Percentiles rank a stretch among this genome's conserved stretches.
These are phyloP conservation scores for Temnothorax longispinosus DNA, from an alignment of 1,140 invertebrate genomes.

Conservation along the genomic window DNA sequence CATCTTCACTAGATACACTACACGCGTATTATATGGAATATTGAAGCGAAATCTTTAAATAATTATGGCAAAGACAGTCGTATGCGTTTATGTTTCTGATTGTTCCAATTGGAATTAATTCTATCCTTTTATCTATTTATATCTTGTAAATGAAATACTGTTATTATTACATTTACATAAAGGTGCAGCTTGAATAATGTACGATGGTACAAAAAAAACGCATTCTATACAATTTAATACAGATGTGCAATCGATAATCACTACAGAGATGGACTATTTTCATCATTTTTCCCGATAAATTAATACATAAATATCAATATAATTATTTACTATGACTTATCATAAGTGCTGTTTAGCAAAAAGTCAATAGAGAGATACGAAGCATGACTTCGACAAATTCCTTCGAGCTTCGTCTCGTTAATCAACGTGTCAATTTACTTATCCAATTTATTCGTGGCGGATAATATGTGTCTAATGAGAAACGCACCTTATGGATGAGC, in stretches of 20 bases:
- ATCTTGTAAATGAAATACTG: not conserved
- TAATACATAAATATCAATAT: not conserved
- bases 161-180: not conserved
- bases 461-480: not conserved
- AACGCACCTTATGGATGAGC: not conserved
- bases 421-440: not conserved
- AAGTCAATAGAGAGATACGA: not conserved
- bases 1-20: not conserved
- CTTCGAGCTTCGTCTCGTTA: not conserved
- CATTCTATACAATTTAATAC: not conserved
- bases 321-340: not conserved
- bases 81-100: not conserved
- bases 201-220: not conserved
- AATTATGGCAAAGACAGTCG: not conserved
- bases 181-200: not conserved
- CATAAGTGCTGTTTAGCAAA: not conserved
- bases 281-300: not conserved
- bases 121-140: not conserved
- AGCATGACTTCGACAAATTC: not conserved
- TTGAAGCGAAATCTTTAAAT: not conserved
- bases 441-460: not conserved
- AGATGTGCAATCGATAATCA: not conserved
- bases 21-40: not conserved
- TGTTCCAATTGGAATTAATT: not conserved
- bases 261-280: not conserved